Evolutionary conservation across 2,113 vertebrate genomes (phyloP), one percentile per base, ranked within the genome.

Genomic region (Cranoglanis bouderius): DNA sequence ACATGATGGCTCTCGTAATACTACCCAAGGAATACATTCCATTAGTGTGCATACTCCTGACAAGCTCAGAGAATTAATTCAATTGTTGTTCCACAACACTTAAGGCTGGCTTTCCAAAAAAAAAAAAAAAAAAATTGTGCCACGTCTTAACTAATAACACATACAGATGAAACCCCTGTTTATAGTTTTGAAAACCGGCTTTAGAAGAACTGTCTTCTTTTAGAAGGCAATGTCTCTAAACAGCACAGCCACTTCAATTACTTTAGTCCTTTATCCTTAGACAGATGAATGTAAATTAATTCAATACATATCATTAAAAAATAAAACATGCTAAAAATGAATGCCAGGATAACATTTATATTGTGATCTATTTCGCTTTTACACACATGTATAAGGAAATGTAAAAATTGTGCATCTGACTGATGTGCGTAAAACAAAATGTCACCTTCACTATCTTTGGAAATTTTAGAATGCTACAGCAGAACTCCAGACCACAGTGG

Each of bases 381-480:
- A 72, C 74, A 70, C 53, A 84, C 40, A 63, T 12, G 18, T 38
- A 84, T 38, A 59, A 78, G 24, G 40, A 80, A 51, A 88, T 49
- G 87, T 55, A 82, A 84, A 80, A 43, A 40, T 84, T 86, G 63
- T 84, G 53, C 92, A 43, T 51, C 35, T 59, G 86, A 87, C 35
- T 92, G 94, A 91, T 95, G 93, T 87, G 88, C 61, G 92, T 94
- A 94, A 93, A 86, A 74, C 90, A 94, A 93, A 96, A 95, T 94
- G 94, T 93, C 93, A 51, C 43, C 88, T 90, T 93, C 49, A 92
- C 82, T 10, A 1, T 26, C 59, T 78, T 57, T 32, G 43, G 78
- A 70, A 65, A 72, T 55, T 65, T 67, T 40, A n/a, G 16, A 61
- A 53, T 63, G 49, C 19, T 61, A 35, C 38, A 81, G 35, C 63